Evolutionary conservation across 2,113 vertebrate genomes (phyloP).

Genomic region (Coracopsis vasa): DNA sequence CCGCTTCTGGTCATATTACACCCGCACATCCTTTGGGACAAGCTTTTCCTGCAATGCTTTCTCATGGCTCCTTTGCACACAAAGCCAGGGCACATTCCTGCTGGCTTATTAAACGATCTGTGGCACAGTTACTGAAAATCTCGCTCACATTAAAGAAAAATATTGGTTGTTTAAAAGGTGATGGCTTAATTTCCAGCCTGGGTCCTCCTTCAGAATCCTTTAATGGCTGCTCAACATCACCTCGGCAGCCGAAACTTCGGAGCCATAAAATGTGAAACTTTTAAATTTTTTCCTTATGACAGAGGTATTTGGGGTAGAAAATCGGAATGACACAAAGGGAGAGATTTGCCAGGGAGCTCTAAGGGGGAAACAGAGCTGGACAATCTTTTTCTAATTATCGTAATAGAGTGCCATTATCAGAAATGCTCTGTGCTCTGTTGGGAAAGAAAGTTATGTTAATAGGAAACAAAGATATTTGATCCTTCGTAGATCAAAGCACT

Average conservation of each 20-base stretch:
- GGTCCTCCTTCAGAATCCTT: background rate
- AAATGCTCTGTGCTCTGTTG: constrained; percentile 46
- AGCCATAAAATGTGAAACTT: constrained; percentile 44
- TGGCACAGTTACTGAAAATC: background rate
- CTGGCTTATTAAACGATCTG: background rate
- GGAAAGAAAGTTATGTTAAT: constrained; percentile 54
- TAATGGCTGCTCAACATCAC: constrained; percentile 25
- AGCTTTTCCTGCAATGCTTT: background rate
- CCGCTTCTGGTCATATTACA: constrained; percentile 45
- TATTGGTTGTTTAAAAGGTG: background rate
- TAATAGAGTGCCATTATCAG: constrained; percentile 65
- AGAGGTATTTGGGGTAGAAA: constrained; percentile 49
- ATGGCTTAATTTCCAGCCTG: background rate
- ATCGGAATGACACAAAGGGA: background rate
- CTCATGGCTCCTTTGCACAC: background rate
- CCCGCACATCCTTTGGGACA: background rate
- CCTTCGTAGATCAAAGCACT: constrained; percentile 50
- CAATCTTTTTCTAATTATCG: constrained; percentile 68
- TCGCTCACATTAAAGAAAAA: background rate
- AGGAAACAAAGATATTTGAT: constrained; percentile 58
- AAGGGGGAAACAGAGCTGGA: constrained; percentile 14
- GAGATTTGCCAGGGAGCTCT: constrained; percentile 39
- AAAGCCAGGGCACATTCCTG: background rate
- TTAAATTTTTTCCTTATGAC: constrained; percentile 43
- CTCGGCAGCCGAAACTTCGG: background rate